Evolutionary conservation across 2,113 vertebrate genomes (phyloP), one percentile per base, ranked within the genome.

Genomic region (Columbina picui): DNA sequence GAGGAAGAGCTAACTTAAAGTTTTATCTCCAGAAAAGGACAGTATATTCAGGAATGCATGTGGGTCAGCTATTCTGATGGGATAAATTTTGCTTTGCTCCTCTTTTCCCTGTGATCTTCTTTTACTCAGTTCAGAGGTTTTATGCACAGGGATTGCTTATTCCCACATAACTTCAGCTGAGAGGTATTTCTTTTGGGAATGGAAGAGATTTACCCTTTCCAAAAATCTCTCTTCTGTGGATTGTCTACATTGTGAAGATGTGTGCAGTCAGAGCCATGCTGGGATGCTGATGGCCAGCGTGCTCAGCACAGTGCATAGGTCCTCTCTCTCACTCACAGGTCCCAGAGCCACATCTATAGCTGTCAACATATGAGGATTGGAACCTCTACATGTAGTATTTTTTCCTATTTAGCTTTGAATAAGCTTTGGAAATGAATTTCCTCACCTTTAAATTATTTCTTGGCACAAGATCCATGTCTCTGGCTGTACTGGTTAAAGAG

Each of bases 401-500:
- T 76, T 53, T 7, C 34, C n/a, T 74, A 32, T 95, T 92, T 94
- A 41, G 92, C 79, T 83, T 91, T 84, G 34, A 79, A 69, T 74
- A 92, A 86, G 63, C 50, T 95, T 93, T 93, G 86, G 84, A 86
- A 95, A 95, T 74, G 0, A 86, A 63, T 95, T 88, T 91, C 74
- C 22, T 94, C 61, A 68, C 57, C 74, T 91, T 86, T 91, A 92
- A 92, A 88, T 96, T 94, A 81, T 52, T 87, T 93, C 77, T 84
- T 93, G 85, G 82, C 91, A 89, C 29, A 92, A 95, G 86, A 96
- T 94, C 92, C 92, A 92, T 93, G 80, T 20, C 95, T 77, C 79
- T 96, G 78, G 74, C 71, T 90, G 57, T 70, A 61, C 38, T 84
- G 87, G 87, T 89, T 97, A 87, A 92, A 96, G 89, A 97, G 38